Conservation (phyloP, 2,797 vertebrate species). For the Scolopax rusticola region DNA sequence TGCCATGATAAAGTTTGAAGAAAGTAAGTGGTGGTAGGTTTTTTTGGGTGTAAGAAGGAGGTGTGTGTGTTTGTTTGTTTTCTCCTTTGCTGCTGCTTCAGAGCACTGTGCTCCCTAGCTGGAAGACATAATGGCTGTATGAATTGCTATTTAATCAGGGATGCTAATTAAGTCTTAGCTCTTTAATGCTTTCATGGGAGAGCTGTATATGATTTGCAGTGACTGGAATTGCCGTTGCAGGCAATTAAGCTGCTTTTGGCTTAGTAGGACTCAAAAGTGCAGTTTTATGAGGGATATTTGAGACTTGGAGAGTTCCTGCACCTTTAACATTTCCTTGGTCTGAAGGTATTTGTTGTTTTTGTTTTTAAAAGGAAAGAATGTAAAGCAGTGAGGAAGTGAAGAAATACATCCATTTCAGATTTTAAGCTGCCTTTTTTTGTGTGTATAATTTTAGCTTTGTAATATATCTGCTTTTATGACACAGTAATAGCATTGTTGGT, state of each 20-base stretch:
- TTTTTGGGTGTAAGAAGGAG: neutral
- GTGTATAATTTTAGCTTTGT: neutral
- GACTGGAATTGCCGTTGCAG: constrained; percentile 34
- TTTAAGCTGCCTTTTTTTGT: neutral
- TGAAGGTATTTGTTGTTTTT: neutral
- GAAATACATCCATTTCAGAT: neutral
- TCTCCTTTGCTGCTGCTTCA: neutral
- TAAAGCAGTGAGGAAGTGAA: neutral
- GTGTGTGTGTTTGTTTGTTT: neutral
- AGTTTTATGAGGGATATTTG: neutral
- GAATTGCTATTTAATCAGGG: constrained; percentile 73
- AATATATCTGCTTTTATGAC: neutral
- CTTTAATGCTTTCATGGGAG: constrained; percentile 58
- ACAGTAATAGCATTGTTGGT: neutral
- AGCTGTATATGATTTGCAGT: constrained; percentile 53
- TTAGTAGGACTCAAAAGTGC: neutral
- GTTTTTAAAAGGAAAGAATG: neutral
- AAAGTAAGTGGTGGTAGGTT: neutral
- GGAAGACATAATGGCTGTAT: constrained; percentile 44
- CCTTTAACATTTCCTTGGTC: neutral
- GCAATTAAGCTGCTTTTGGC: constrained; percentile 23
- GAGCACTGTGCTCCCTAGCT: neutral
- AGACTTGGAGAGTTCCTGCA: neutral
- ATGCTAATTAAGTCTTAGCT: constrained; percentile 71
- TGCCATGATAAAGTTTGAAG: neutral